Percentiles rank a stretch among this genome's conserved stretches.
Conservation (phyloP, 2,888 invertebrate species). For the Eristalis pertinax region DNA sequence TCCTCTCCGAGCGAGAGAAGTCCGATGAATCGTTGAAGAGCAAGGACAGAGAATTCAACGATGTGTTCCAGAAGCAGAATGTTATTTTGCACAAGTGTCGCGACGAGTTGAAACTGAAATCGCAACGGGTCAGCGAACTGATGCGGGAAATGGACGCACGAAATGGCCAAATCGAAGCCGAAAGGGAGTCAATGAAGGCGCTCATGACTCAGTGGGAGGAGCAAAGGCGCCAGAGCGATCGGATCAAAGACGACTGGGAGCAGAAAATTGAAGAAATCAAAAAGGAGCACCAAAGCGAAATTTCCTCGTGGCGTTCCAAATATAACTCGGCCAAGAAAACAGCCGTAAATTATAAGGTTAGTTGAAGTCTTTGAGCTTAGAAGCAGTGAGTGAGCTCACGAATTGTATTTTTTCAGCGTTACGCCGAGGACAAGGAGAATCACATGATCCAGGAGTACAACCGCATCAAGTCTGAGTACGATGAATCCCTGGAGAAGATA, state of each 20-base stretch:
- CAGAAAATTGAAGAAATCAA: constrained; percentile 82
- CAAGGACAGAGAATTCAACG: constrained; percentile 75
- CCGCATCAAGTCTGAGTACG: constrained; percentile 85
- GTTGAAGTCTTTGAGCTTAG: not conserved
- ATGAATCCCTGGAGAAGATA: constrained; percentile 76
- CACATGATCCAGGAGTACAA: constrained; percentile 85
- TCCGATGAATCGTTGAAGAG: constrained; percentile 76
- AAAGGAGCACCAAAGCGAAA: constrained; percentile 82
- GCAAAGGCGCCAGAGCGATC: constrained; percentile 82
- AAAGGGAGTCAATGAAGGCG: constrained; percentile 82
- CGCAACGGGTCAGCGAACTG: constrained; percentile 80
- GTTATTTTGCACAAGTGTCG: constrained; percentile 76
- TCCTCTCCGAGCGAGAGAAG: constrained; percentile 79
- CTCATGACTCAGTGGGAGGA: constrained; percentile 81
- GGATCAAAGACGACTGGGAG: constrained; percentile 82
- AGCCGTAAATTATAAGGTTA: constrained; percentile 84
- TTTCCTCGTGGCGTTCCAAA: constrained; percentile 83
- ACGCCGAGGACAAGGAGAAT: constrained; percentile 85
- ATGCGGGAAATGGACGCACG: constrained; percentile 77
- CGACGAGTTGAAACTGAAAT: constrained; percentile 81
- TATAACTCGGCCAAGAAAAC: constrained; percentile 85
- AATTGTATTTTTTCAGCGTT: constrained; percentile 81
- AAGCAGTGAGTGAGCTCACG: not conserved
- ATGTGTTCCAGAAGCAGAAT: constrained; percentile 75
- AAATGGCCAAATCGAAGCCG: constrained; percentile 80